phyloP scores from a whole-genome alignment of 2,113 vertebrate species.

The Aspidoscelis tigris region DNA sequence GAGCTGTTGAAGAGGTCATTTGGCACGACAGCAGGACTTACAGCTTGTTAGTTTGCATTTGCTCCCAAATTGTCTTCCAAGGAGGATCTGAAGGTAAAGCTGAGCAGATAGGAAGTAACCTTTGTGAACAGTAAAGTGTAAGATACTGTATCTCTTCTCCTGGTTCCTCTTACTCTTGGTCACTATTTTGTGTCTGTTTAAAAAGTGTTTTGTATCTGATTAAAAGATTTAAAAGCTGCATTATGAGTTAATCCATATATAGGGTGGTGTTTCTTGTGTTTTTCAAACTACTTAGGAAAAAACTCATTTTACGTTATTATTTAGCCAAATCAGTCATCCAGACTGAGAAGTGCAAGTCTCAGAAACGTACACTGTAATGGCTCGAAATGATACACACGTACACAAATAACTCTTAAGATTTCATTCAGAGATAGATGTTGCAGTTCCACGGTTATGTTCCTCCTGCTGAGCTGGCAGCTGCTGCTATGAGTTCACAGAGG shows the following conservation, averaged over 20 bases:
- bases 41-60: too few species aligned
- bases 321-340: not conserved
- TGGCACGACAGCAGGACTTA: too few species aligned
- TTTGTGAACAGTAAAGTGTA: not conserved
- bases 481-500: slow-evolving; percentile 60
- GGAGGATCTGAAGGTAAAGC: too few species aligned
- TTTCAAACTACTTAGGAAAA: not conserved
- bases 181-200: not conserved
- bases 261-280: not conserved
- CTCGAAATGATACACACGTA: slow-evolving; percentile 30
- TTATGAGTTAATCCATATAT: not conserved
- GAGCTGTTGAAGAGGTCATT: too few species aligned
- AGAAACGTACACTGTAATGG: slow-evolving; percentile 26
- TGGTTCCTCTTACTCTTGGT: not conserved
- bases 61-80: too few species aligned
- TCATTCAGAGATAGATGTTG: slow-evolving; percentile 20
- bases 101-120: too few species aligned
- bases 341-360: slow-evolving; percentile 6
- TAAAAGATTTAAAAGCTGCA: too few species aligned
- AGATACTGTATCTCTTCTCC: not conserved
- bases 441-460: slow-evolving; percentile 39
- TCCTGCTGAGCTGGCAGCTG: slow-evolving; percentile 68
- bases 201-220: not conserved
- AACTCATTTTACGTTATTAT: not conserved
- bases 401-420: slow-evolving; percentile 30